Evolutionary conservation across 2,888 invertebrate species (phyloP), one percentile per base, ranked within the genome.

Genomic region (Lordiphosa andalusiaca): DNA sequence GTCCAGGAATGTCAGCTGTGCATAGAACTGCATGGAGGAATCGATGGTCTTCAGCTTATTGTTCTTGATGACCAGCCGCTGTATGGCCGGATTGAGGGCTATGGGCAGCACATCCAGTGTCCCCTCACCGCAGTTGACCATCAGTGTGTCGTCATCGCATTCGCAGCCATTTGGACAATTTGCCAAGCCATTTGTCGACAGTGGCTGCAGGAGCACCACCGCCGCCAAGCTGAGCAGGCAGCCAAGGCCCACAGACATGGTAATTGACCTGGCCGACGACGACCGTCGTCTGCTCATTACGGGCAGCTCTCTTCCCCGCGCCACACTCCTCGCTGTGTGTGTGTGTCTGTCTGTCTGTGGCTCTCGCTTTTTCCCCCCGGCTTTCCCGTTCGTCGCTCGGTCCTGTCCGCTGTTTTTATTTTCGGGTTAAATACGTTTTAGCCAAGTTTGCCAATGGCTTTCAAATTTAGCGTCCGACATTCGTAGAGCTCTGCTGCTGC

Each of bases 51-150:
- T 95, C 83, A 96, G 96, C 84, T 94, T 94, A 89, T 96, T 96
- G 89, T 94, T 95, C 82, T 94, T 93, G 66, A 96, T 92, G 74
- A 95, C 94, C 81, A 96, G 92, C 53, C 95, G 92, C 87, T 95
- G 95, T 67, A 96, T 95, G 81, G 95, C 95, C 38, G 98, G 98
- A 90, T 97, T 97, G 67, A 97, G 91, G 2, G 96, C 95, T 84
- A 97, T 97, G 63, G 97, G 97, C 64, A 97, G 92, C 53, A 96
- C 95, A 90, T 96, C 96, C 63, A 97, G 91, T 73, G 94, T 94
- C 86, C 95, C 95, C 86, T 93, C 94, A 77, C 95, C 93, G 90
- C 97, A 97, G 72, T 93, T 93, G 47, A 96, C 97, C 57, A 95
- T 94, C 71, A 95, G 92, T 7, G 94, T 96, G 71, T 96, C 96